These are phyloP conservation scores for Corvus hawaiiensis DNA, from an alignment of 2,113 vertebrate species.

Conservation along the genomic window DNA sequence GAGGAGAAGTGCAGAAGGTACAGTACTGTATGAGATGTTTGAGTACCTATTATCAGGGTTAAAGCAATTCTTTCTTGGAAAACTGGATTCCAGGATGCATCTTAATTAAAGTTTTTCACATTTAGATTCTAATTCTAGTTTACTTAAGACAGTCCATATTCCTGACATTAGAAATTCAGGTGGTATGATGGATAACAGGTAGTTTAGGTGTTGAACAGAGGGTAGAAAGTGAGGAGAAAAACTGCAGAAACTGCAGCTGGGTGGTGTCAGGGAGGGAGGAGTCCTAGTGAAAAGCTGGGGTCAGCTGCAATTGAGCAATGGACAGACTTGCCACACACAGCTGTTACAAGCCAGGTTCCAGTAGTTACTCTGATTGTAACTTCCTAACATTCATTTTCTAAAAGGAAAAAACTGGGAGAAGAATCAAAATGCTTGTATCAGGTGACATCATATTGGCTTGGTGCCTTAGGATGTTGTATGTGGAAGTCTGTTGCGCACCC, in stretches of 20 bases:
- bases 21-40: background rate
- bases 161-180: background rate
- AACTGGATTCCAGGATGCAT: background rate
- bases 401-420: background rate
- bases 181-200: background rate
- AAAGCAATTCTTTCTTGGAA: background rate
- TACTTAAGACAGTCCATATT: background rate
- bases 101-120: background rate
- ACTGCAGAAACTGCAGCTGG: background rate
- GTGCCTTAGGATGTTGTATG: background rate
- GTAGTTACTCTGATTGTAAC: background rate
- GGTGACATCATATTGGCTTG: background rate
- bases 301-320: background rate
- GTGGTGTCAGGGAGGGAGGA: background rate
- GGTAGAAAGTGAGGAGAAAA: background rate
- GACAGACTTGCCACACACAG: accelerated
- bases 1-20: slow-evolving; percentile 91
- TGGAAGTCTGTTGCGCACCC: background rate
- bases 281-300: background rate
- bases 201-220: background rate
- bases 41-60: background rate
- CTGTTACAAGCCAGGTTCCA: background rate
- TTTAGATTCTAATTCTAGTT: background rate
- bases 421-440: background rate
- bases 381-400: background rate